Conservation (phyloP, 92 coral and sea anemone genomes). For the Muricea muricata region DNA sequence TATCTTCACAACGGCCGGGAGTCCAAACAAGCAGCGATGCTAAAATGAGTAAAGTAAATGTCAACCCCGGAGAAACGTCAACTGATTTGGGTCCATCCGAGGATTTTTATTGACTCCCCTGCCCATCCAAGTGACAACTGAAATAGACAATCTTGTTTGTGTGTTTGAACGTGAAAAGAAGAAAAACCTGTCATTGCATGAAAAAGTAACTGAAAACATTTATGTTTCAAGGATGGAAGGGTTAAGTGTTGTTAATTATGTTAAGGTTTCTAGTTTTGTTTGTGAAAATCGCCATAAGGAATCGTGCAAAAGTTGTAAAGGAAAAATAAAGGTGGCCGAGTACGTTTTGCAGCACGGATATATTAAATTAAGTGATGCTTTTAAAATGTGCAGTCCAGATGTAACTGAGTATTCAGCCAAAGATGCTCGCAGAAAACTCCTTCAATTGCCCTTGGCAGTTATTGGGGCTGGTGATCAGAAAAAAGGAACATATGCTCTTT, state of each 20-base stretch:
- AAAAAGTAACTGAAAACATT: slow-evolving; percentile 31
- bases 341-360: slow-evolving; percentile 29
- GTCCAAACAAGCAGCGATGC: too few relatives aligned
- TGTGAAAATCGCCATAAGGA: slow-evolving; percentile 26
- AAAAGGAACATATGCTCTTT: slow-evolving; percentile 43
- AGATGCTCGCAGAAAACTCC: slow-evolving; percentile 53
- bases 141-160: not conserved
- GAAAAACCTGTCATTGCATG: slow-evolving; percentile 39
- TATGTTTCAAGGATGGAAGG: slow-evolving; percentile 54
- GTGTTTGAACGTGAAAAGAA: slow-evolving; percentile 30
- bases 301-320: slow-evolving; percentile 5
- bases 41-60: too few relatives aligned
- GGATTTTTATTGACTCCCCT: slow-evolving; percentile 45
- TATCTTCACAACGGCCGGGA: too few relatives aligned
- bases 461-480: slow-evolving; percentile 45
- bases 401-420: slow-evolving; percentile 14
- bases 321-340: slow-evolving; percentile 33
- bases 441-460: slow-evolving; percentile 61
- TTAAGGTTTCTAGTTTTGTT: slow-evolving; percentile 28
- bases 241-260: slow-evolving; percentile 40
- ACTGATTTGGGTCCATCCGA: slow-evolving; percentile 1
- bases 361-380: slow-evolving; percentile 35
- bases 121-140: slow-evolving; percentile 9
- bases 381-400: slow-evolving; percentile 32
- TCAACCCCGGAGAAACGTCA: not conserved